Evolutionary conservation across 2,888 invertebrate genomes (phyloP), one percentile per base, ranked within the genome.

Genomic region (Belgica antarctica): DNA sequence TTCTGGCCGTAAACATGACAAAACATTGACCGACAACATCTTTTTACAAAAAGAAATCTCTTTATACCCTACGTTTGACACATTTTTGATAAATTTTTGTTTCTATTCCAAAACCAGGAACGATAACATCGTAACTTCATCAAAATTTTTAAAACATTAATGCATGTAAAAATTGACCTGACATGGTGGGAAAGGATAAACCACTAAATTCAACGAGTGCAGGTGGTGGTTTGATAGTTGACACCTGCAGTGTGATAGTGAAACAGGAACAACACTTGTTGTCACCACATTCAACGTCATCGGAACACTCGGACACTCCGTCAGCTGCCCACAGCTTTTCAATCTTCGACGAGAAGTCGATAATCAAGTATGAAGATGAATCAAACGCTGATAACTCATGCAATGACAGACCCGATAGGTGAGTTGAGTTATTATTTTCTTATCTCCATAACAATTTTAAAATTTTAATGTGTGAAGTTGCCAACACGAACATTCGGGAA

Each of bases 391-490:
- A 68, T 57, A 68, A 47, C 34, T 57, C 57, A 28, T 57, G 57
- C 57, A 68, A 57, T 57, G 68, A 68, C 22, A 68, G 57, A 68
- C 57, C 47, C n/a, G 68, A 68, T 57, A 17, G 68, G 68, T 68
- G 34, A 68, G 68, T 66, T 52, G 3, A 3, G 41, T 5, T 41
- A n/a, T n/a, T 17, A 22, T 52, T 8, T 4, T 52, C 12, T 17
- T 52, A 17, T 52, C 22, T 22, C 5, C 2, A 52, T 41, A 41
- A 41, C 41, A 41, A 41, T 41, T 41, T 15, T 3, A 41, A 15
- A 2, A 41, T n/a, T 41, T 10, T n/a, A n/a, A n/a, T n/a, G n/a
- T n/a, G n/a, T n/a, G n/a, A n/a, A n/a, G n/a, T n/a, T n/a, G n/a
- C n/a, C n/a, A n/a, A n/a, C n/a, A n/a, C n/a, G n/a, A n/a, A n/a